Conservation (phyloP, 2,888 invertebrate genomes). For the Cinara cedri region DNA sequence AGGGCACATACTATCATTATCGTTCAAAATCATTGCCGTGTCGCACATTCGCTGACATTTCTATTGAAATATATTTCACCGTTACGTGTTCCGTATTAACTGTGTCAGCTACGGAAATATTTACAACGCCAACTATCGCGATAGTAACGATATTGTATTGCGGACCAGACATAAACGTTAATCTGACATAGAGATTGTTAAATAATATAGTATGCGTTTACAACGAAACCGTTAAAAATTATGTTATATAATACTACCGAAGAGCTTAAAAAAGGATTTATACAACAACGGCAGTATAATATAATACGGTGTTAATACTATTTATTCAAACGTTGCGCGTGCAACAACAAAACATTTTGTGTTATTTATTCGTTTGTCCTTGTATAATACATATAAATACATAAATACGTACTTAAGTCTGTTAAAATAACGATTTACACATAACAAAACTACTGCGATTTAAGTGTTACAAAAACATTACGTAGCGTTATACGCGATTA, state of each 20-base stretch:
- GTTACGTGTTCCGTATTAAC: too few species aligned
- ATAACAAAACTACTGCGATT: conserved; percentile 34
- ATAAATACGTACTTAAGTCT: background rate
- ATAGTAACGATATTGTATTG: too few species aligned
- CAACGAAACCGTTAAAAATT: background rate
- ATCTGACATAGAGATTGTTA: background rate
- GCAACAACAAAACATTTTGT: conserved; percentile 13
- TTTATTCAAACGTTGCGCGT: conserved; percentile 24
- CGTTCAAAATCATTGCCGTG: too few species aligned
- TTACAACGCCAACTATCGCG: too few species aligned
- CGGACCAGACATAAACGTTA: too few species aligned
- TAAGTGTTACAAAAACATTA: conserved; percentile 32
- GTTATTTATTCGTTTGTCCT: conserved; percentile 33
- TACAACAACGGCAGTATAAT: background rate
- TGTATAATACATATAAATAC: background rate
- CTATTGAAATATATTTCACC: too few species aligned
- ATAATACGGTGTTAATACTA: conserved; percentile 6
- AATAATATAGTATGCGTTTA: conserved; percentile 6
- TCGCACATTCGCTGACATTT: too few species aligned
- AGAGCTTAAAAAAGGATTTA: conserved; percentile 15
- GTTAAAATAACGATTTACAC: conserved; percentile 26
- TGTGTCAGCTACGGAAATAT: too few species aligned
- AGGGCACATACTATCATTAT: too few species aligned
- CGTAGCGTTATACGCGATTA: background rate
- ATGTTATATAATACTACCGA: conserved; percentile 2